Conservation (phyloP, 2,113 vertebrate species). For the Osmerus mordax region DNA sequence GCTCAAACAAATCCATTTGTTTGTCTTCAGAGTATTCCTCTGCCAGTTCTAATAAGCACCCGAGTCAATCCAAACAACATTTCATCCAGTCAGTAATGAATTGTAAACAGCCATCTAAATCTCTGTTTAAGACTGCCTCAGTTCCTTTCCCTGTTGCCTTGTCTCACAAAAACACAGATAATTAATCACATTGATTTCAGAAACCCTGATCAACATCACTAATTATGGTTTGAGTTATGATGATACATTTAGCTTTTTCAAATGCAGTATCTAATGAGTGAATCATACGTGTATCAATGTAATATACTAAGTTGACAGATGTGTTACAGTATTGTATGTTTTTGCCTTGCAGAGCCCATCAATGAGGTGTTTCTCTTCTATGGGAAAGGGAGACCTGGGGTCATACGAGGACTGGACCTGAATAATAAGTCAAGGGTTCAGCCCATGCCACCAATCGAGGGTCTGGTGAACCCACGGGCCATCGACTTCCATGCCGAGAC, state of each 20-base stretch:
- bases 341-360: conserved; percentile 78
- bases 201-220: conserved; percentile 59
- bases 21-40: conserved; percentile 19
- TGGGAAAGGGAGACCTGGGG: conserved; percentile 85
- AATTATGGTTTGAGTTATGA: conserved; percentile 75
- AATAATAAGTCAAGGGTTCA: conserved; percentile 81
- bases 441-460: conserved; percentile 84
- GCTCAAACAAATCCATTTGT: neutral
- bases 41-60: conserved; percentile 42
- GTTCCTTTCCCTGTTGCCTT: conserved; percentile 4
- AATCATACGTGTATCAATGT: too few relatives aligned
- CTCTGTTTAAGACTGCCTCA: conserved; percentile 51
- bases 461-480: conserved; percentile 82
- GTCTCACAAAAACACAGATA: conserved; percentile 45
- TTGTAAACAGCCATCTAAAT: conserved; percentile 52
- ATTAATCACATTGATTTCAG: conserved; percentile 66
- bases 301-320: too few relatives aligned
- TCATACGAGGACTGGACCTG: conserved; percentile 82
- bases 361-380: conserved; percentile 88
- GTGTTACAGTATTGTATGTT: conserved; percentile 39
- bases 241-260: conserved; percentile 53
- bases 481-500: conserved; percentile 82
- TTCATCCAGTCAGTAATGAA: conserved; percentile 52
- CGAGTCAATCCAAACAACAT: conserved; percentile 35
- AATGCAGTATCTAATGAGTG: too few relatives aligned